Conservation (phyloP, 2,888 invertebrate genomes). For the Drosophila paracracens region DNA sequence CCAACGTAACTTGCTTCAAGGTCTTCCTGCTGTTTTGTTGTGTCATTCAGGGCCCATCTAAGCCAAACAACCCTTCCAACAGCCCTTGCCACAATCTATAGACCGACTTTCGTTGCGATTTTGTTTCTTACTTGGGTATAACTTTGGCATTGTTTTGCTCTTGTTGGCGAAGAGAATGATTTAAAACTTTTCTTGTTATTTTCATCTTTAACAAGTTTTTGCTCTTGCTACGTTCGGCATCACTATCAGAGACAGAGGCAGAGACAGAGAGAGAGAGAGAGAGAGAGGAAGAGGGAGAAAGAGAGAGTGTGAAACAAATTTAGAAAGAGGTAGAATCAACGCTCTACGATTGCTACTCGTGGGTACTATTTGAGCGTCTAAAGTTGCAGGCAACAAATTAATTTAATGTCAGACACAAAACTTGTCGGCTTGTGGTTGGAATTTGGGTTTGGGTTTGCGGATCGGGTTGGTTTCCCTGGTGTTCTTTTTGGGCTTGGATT, state of each 20-base stretch:
- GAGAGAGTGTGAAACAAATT: neutral
- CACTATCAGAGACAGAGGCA: slow-evolving; percentile 2
- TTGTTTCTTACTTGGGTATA: slow-evolving; percentile 41
- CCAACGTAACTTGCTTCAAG: slow-evolving; percentile 17
- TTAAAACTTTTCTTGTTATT: slow-evolving; percentile 80
- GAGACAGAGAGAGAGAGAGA: neutral
- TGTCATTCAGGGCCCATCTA: slow-evolving; percentile 20
- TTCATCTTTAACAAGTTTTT: slow-evolving; percentile 76
- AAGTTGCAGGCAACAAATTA: slow-evolving; percentile 80
- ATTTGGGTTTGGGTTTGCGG: slow-evolving; percentile 10
- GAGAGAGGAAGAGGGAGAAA: neutral
- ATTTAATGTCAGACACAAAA: slow-evolving; percentile 78
- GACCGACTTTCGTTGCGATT: slow-evolving; percentile 41
- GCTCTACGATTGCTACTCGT: slow-evolving; percentile 47
- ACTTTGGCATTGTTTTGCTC: slow-evolving; percentile 46
- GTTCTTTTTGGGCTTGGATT: neutral
- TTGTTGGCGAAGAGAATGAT: slow-evolving; percentile 70
- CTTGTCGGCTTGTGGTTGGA: slow-evolving; percentile 56
- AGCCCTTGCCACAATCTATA: slow-evolving; percentile 12
- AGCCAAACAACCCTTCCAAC: slow-evolving; percentile 15
- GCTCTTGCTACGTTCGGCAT: slow-evolving; percentile 16
- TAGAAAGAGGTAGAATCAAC: slow-evolving; percentile 2
- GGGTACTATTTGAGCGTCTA: slow-evolving; percentile 64
- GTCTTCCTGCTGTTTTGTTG: slow-evolving; percentile 1
- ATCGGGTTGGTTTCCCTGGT: neutral